A percentile compares a stretch with the other conserved stretches of the same genome.
Conservation (phyloP, 2,797 vertebrate species). For the Novumbra hubbsi region DNA sequence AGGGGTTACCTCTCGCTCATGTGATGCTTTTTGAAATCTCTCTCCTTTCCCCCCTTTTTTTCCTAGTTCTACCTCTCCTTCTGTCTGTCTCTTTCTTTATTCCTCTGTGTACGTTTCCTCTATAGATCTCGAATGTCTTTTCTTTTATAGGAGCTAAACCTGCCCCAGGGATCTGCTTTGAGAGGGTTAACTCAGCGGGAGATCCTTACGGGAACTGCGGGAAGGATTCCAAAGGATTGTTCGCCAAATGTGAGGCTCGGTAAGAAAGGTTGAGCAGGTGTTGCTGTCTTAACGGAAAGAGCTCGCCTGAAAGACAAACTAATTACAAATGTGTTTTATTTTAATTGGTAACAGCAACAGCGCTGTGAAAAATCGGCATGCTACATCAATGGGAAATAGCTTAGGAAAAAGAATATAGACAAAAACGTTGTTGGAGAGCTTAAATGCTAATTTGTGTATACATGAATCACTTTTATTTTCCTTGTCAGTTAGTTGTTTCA, state of each 20-base stretch:
- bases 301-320: background rate
- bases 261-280: conserved; percentile 64
- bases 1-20: background rate
- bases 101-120: background rate
- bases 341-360: conserved; percentile 31
- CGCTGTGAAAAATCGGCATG: conserved; percentile 51
- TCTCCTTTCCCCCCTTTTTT: background rate
- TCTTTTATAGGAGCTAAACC: conserved; percentile 75
- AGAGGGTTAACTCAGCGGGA: conserved; percentile 92
- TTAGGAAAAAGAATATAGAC: conserved; percentile 44
- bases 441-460: conserved; percentile 51
- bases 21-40: background rate
- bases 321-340: conserved; percentile 44
- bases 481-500: conserved; percentile 54
- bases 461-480: conserved; percentile 41
- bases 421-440: conserved; percentile 43
- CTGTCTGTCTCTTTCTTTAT: background rate
- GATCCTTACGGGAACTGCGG: conserved; percentile 99
- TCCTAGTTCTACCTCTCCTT: background rate
- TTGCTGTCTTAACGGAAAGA: background rate
- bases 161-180: conserved; percentile 73
- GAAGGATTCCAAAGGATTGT: conserved; percentile 90
- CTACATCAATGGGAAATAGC: conserved; percentile 35
- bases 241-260: conserved; percentile 91
- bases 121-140: background rate